phyloP scores from a whole-genome alignment of 2,113 vertebrate species.

The Synchiropus splendidus region DNA sequence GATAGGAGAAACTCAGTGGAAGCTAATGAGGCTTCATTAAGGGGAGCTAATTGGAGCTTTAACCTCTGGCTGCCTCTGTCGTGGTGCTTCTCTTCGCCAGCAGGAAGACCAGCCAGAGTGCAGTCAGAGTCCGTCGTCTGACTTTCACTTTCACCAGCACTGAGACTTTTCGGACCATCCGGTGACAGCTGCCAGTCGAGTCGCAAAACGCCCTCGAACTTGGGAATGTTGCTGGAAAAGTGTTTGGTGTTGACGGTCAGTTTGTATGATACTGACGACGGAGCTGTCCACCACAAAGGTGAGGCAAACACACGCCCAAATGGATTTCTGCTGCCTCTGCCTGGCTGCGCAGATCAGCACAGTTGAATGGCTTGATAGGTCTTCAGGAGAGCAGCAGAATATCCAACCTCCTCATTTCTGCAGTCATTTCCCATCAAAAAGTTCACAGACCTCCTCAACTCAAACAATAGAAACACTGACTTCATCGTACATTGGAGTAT shows the following conservation, averaged over 20 bases:
- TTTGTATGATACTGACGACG: too few species aligned
- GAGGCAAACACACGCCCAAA: too few species aligned
- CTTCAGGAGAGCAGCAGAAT: conserved; percentile 18
- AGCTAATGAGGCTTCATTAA: conserved; percentile 55
- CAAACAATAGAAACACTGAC: too few species aligned
- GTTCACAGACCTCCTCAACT: too few species aligned
- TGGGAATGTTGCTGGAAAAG: too few species aligned
- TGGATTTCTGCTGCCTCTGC: conserved; percentile 19
- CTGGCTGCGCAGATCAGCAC: conserved; percentile 23
- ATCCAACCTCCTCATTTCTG: too few species aligned
- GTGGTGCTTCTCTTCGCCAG: conserved; percentile 30
- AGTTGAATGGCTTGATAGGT: conserved; percentile 36
- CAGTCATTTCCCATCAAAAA: too few species aligned
- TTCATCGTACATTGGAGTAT: too few species aligned
- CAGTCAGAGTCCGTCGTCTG: conserved; percentile 25
- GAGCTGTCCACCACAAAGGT: too few species aligned
- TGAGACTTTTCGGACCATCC: neutral
- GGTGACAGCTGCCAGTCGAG: conserved; percentile 22
- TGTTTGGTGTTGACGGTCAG: too few species aligned
- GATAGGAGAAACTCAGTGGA: conserved; percentile 11
- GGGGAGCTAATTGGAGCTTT: conserved; percentile 52
- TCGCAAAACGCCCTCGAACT: neutral
- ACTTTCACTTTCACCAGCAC: conserved; percentile 18
- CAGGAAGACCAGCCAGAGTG: too few species aligned
- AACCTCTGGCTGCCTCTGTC: conserved; percentile 47